Percentiles rank a stretch among this genome's conserved stretches.
phyloP scores from a whole-genome alignment of 2,888 invertebrate species.

The Seira sanloemensis region DNA sequence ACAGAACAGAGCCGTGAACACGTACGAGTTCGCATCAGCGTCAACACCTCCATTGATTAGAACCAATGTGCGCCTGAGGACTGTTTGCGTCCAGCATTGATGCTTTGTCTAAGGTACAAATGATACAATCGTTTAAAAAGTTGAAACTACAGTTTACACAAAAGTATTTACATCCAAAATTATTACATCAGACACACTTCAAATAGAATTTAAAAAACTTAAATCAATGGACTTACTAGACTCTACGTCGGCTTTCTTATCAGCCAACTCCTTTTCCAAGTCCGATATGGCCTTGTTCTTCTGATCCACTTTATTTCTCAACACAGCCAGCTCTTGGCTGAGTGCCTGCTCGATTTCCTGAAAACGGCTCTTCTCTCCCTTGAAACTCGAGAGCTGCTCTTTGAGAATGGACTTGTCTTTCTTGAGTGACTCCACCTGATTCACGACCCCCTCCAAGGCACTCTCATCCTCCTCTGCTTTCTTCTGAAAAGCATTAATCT shows the following conservation, averaged over 20 bases:
- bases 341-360: constrained; percentile 47
- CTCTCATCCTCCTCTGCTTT: constrained; percentile 31
- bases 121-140: not conserved
- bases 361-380: constrained; percentile 38
- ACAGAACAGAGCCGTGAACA: not conserved
- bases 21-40: constrained; percentile 59
- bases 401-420: constrained; percentile 44
- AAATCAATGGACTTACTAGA: constrained; percentile 5
- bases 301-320: constrained; percentile 41
- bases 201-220: not conserved
- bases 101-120: constrained; percentile 25
- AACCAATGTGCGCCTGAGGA: constrained; percentile 77
- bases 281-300: constrained; percentile 35
- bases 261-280: constrained; percentile 76
- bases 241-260: constrained; percentile 82
- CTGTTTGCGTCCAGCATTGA: constrained; percentile 37
- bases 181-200: no score
- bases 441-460: constrained; percentile 50
- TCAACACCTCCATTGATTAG: constrained; percentile 45
- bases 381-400: constrained; percentile 27
- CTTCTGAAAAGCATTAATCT: constrained; percentile 30
- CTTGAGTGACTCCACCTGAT: constrained; percentile 27
- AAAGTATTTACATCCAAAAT: not conserved
- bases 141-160: no score
- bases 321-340: constrained; percentile 32